phyloP scores from a whole-genome alignment of 2,113 vertebrate genomes.

The Chlorodrepanis virens region DNA sequence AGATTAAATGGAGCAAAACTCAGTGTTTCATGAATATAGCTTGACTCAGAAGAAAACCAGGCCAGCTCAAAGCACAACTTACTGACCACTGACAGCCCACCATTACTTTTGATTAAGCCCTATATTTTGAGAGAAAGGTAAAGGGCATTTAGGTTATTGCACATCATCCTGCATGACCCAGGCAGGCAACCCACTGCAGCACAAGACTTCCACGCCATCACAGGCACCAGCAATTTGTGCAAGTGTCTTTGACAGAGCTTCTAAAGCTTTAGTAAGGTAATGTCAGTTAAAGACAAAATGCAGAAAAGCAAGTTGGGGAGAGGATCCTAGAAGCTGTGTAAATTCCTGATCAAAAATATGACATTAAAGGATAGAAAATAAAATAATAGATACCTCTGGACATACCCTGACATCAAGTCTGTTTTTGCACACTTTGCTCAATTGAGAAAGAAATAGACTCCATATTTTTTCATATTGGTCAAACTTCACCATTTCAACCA shows the following conservation, averaged over 20 bases:
- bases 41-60: background rate
- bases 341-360: background rate
- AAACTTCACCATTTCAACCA: background rate
- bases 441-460: background rate
- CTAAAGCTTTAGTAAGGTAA: background rate
- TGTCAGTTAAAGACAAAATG: background rate
- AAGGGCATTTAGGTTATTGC: background rate
- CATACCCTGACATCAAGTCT: background rate
- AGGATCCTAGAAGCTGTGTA: background rate
- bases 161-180: background rate
- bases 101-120: background rate
- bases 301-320: background rate
- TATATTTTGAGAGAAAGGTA: background rate
- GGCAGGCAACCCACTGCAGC: background rate
- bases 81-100: background rate
- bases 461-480: background rate
- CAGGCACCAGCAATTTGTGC: background rate
- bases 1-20: background rate
- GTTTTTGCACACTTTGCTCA: background rate
- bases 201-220: background rate
- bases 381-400: background rate
- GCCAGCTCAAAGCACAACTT: background rate
- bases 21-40: background rate
- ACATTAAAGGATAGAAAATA: background rate
- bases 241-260: background rate